A percentile compares a stretch with the other conserved stretches of the same genome.
phyloP scores from a whole-genome alignment of 2,797 vertebrate species.

The Syncerus caffer region DNA sequence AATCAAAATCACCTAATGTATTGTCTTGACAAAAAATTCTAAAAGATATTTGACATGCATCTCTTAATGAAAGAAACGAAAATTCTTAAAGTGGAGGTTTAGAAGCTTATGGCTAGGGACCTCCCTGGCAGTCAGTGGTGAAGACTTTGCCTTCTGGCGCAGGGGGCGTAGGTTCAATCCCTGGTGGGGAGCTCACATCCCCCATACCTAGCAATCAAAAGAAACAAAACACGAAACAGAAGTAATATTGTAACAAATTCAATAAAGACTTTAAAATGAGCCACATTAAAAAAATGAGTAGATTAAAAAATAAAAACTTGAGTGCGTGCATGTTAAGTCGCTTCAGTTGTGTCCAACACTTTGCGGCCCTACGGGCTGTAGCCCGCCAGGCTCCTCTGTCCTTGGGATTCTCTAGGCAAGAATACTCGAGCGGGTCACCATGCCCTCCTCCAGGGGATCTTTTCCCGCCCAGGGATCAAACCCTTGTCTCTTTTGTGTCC shows the following conservation, averaged over 20 bases:
- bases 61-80: not conserved
- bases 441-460: not conserved
- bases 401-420: not conserved
- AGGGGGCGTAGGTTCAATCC: not conserved
- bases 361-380: not conserved
- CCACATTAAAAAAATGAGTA: not conserved
- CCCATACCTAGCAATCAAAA: not conserved
- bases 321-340: not conserved
- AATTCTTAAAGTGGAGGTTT: not conserved
- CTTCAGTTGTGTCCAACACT: not conserved
- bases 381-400: not conserved
- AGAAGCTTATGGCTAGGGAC: not conserved
- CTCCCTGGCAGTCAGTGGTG: not conserved
- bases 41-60: not conserved
- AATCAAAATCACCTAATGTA: not conserved
- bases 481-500: not conserved
- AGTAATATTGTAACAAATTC: not conserved
- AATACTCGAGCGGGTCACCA: not conserved
- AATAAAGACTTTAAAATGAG: not conserved
- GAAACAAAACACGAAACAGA: not conserved
- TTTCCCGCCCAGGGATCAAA: not conserved
- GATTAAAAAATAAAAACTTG: not conserved
- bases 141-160: not conserved
- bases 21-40: conserved; percentile 3
- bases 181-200: not conserved